Evolutionary conservation across 2,888 invertebrate species (phyloP).

Genomic region (Poecilobothrus nobilitatus): DNA sequence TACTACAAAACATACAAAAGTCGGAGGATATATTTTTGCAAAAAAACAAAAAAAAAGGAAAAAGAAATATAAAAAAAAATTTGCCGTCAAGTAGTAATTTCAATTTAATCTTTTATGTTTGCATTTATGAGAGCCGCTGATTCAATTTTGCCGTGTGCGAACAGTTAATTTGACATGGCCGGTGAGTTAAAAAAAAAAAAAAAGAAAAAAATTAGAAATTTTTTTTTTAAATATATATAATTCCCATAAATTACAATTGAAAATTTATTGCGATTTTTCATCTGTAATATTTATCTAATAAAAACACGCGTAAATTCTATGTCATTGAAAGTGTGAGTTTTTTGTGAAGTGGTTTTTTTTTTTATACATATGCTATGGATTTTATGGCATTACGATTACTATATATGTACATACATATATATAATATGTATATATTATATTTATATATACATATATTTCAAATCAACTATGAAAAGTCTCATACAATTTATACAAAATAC

Average conservation of each 20-base stretch:
- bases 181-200: conserved; percentile 50
- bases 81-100: not conserved
- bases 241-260: not conserved
- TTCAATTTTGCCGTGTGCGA: conserved; percentile 29
- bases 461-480: too few relatives aligned
- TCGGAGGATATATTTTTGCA: not conserved
- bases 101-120: conserved; percentile 19
- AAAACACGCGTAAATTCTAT: not conserved
- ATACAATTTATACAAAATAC: too few relatives aligned
- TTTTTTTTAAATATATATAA: not conserved
- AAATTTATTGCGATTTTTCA: not conserved
- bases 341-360: conserved; percentile 2
- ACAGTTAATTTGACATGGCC: conserved; percentile 63
- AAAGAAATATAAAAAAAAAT: not conserved
- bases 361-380: not conserved
- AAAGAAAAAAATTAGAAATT: not conserved
- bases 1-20: not conserved
- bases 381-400: too few relatives aligned
- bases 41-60: not conserved
- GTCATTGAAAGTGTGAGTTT: not conserved
- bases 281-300: not conserved
- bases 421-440: too few relatives aligned
- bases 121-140: conserved; percentile 15
- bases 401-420: too few relatives aligned
- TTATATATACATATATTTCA: too few relatives aligned